Conservation (phyloP, 2,113 vertebrate genomes). For the Leiothrix lutea region DNA sequence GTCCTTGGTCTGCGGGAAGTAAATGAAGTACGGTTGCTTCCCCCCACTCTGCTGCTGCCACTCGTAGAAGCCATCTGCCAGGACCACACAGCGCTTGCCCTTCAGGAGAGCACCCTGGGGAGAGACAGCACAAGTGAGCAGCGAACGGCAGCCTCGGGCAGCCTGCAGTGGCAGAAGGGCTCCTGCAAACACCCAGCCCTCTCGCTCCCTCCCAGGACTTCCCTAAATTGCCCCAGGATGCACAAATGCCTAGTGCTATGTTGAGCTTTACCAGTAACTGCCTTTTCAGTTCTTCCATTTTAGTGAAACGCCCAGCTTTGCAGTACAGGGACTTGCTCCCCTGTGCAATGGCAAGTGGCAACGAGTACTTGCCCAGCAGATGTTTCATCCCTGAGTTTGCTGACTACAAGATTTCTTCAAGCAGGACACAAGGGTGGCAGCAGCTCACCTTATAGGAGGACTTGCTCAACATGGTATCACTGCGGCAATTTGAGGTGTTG, state of each 20-base stretch:
- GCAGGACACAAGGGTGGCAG: background rate
- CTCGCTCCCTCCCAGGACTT: accelerated
- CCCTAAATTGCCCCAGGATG: background rate
- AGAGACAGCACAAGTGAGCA: background rate
- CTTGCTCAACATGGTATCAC: slow-evolving; percentile 88
- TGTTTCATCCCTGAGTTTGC: background rate
- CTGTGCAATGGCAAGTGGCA: background rate
- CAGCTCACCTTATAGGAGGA: slow-evolving; percentile 87
- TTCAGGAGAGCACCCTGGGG: slow-evolving; percentile 84
- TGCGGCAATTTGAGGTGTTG: slow-evolving; percentile 92
- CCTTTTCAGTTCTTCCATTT: background rate
- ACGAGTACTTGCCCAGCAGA: background rate
- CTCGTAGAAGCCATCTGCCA: slow-evolving; percentile 96
- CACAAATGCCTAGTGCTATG: background rate
- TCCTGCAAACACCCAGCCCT: background rate
- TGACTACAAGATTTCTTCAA: background rate
- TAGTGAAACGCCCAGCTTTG: background rate
- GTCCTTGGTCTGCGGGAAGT: slow-evolving; percentile 81
- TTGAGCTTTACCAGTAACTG: background rate
- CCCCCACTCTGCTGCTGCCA: slow-evolving; percentile 80
- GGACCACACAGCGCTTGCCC: slow-evolving; percentile 90
- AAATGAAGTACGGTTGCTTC: slow-evolving; percentile 94
- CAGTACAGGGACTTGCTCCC: background rate
- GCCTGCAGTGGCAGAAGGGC: background rate
- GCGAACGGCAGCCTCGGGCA: background rate